Evolutionary conservation across 2,888 invertebrate species (phyloP).

Genomic region (Drosophila yooni): DNA sequence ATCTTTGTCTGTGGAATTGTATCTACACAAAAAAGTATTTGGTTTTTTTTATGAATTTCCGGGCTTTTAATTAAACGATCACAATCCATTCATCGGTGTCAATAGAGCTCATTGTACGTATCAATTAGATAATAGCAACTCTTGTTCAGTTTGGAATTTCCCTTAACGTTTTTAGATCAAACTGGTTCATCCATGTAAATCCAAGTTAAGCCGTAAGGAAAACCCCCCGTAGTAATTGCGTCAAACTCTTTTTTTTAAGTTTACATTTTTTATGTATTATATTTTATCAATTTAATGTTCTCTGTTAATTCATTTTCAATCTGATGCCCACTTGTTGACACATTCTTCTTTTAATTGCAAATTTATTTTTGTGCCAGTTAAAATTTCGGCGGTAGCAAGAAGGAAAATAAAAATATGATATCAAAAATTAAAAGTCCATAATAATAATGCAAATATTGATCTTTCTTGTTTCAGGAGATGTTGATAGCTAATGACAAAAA

Average conservation of each 20-base stretch:
- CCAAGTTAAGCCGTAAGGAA: neutral
- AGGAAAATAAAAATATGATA: neutral
- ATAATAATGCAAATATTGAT: neutral
- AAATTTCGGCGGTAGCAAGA: neutral
- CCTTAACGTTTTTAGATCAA: neutral
- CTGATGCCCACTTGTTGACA: neutral
- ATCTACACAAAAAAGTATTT: neutral
- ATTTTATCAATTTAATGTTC: neutral
- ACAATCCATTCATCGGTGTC: neutral
- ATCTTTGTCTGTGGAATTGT: neutral
- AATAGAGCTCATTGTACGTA: neutral
- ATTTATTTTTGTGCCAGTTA: neutral
- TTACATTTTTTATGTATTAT: neutral
- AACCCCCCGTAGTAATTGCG: no score
- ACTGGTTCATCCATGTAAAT: neutral
- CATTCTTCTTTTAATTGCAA: no score
- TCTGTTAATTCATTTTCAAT: neutral
- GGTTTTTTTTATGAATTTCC: neutral
- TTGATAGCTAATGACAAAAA: conserved; percentile 90
- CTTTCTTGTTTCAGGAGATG: conserved; percentile 88
- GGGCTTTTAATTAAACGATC: neutral
- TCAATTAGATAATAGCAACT: neutral
- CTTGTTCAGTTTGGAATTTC: neutral
- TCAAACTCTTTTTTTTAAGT: neutral
- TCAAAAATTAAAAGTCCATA: neutral